Evolutionary conservation across 2,888 invertebrate genomes (phyloP).

Genomic region (Leptinotarsa rubiginosa): DNA sequence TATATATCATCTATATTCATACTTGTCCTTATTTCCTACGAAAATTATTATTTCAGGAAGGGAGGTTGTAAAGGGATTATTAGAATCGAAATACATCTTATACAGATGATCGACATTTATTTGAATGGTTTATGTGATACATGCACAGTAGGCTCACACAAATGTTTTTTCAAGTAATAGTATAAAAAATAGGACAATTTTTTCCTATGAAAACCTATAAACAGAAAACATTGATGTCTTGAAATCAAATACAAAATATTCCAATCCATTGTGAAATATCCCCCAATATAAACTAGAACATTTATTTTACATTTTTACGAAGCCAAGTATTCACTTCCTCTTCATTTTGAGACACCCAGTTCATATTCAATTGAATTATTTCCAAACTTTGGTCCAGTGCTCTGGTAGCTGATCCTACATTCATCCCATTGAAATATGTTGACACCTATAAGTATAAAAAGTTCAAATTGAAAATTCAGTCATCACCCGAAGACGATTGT

Average conservation of each 20-base stretch:
- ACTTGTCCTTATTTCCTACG: too few species aligned
- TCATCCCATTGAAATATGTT: conserved; percentile 66
- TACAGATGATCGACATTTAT: too few species aligned
- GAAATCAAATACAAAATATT: conserved; percentile 21
- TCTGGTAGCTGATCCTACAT: conserved; percentile 65
- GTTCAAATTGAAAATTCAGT: too few species aligned
- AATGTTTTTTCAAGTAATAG: too few species aligned
- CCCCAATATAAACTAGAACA: conserved; percentile 26
- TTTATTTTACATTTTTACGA: conserved; percentile 59
- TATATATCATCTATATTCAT: too few species aligned
- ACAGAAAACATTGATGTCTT: not conserved
- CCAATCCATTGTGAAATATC: conserved; percentile 17
- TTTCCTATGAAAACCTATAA: not conserved
- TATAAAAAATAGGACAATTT: too few species aligned
- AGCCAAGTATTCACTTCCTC: conserved; percentile 68
- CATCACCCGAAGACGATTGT: too few species aligned
- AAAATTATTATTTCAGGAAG: too few species aligned
- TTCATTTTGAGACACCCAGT: conserved; percentile 78
- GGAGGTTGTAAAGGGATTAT: too few species aligned
- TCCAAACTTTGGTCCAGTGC: conserved; percentile 82
- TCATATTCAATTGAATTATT: conserved; percentile 83
- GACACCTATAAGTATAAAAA: conserved; percentile 58
- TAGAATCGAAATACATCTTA: too few species aligned
- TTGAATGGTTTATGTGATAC: too few species aligned
- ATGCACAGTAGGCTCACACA: too few species aligned